Percentiles rank a stretch among this genome's conserved stretches.
phyloP scores from a whole-genome alignment of 2,888 invertebrate genomes.

The Nomada lathburiana region DNA sequence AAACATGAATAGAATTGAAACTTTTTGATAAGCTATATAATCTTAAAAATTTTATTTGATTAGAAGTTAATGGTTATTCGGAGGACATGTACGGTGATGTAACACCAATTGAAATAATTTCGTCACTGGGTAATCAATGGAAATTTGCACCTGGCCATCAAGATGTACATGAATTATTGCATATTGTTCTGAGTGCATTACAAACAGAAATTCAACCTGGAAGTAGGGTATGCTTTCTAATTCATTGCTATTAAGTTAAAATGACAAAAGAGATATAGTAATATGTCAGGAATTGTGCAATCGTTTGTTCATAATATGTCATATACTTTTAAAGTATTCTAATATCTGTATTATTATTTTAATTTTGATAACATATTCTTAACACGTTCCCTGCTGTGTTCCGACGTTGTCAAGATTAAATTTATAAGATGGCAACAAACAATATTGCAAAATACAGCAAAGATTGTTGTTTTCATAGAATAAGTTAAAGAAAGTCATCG shows the following conservation, averaged over 20 bases:
- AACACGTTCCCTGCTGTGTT: no score
- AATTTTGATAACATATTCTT: background rate
- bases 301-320: background rate
- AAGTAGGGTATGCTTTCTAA: constrained; percentile 85
- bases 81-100: constrained; percentile 80
- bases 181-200: constrained; percentile 94
- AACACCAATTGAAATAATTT: constrained; percentile 80
- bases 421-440: no score
- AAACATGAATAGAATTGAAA: background rate
- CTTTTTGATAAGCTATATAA: background rate
- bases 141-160: constrained; percentile 95
- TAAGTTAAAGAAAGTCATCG: no score
- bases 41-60: constrained; percentile 2
- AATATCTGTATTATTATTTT: background rate
- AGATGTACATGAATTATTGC: constrained; percentile 97
- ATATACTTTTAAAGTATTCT: background rate
- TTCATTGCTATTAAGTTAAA: constrained; percentile 1
- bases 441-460: no score
- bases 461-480: no score
- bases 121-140: constrained; percentile 92
- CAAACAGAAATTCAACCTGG: constrained; percentile 92
- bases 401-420: no score
- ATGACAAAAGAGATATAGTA: background rate
- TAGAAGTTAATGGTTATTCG: constrained; percentile 81
- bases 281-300: no score